phyloP scores from a whole-genome alignment of 2,888 invertebrate genomes.

The Agonopterix arenella region DNA sequence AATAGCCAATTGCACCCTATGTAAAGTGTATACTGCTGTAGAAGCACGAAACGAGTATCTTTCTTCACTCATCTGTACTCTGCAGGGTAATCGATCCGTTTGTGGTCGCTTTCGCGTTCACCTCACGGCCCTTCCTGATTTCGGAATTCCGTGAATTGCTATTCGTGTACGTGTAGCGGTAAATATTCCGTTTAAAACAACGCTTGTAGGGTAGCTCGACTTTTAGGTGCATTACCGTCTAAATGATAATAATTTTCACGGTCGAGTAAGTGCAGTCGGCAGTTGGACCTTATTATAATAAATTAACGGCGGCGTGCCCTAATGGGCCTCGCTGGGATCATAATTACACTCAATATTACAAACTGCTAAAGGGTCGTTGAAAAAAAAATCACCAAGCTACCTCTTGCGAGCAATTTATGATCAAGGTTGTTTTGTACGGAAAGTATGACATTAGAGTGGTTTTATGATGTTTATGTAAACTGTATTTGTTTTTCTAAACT shows the following conservation, averaged over 20 bases:
- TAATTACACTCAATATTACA: slow-evolving; percentile 59
- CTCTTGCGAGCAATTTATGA: too few species aligned
- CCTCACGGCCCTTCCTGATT: slow-evolving; percentile 9
- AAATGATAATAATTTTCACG: slow-evolving; percentile 70
- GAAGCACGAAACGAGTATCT: too few species aligned
- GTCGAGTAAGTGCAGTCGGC: slow-evolving; percentile 57
- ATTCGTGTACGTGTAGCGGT: background rate
- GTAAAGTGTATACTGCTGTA: too few species aligned
- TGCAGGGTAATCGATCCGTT: slow-evolving; percentile 11
- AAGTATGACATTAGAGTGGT: too few species aligned
- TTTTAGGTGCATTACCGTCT: slow-evolving; percentile 28
- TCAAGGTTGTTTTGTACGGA: too few species aligned
- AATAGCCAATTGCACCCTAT: too few species aligned
- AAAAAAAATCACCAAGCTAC: slow-evolving; percentile 21
- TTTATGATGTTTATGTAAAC: too few species aligned
- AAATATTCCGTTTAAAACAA: background rate
- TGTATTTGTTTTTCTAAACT: too few species aligned
- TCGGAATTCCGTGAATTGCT: slow-evolving; percentile 7
- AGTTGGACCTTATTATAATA: slow-evolving; percentile 72
- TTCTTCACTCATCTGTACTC: background rate
- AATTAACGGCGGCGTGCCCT: slow-evolving; percentile 62
- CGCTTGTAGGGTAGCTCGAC: background rate
- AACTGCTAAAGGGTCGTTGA: slow-evolving; percentile 50
- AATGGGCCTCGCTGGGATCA: slow-evolving; percentile 50
- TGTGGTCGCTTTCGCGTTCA: slow-evolving; percentile 11